These are phyloP conservation scores for Calameuta idolon DNA, from an alignment of 2,888 invertebrate genomes.

Conservation along the genomic window DNA sequence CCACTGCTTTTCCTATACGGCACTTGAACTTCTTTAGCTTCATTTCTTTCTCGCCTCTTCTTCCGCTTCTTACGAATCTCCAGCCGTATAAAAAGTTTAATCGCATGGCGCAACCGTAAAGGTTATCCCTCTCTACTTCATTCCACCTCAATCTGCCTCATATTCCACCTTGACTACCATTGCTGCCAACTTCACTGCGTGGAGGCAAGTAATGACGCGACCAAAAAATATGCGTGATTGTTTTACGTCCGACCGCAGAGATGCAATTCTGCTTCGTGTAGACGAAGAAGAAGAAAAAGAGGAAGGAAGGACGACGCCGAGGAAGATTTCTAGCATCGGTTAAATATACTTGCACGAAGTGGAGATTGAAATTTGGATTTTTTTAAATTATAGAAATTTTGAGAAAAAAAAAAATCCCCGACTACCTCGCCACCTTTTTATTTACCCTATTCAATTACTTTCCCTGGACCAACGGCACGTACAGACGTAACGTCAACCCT, in stretches of 20 bases:
- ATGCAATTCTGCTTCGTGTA: conserved; percentile 37
- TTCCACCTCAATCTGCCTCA: neutral
- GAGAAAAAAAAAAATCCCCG: too few relatives aligned
- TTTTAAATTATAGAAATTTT: too few relatives aligned
- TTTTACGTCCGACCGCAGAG: conserved; percentile 57
- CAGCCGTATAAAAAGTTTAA: conserved; percentile 47
- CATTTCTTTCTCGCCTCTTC: conserved; percentile 23
- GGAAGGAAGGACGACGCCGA: conserved; percentile 31
- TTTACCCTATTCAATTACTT: too few relatives aligned
- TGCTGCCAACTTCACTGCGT: conserved; percentile 8
- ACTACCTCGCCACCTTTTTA: too few relatives aligned
- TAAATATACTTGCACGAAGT: neutral
- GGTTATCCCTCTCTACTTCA: neutral
- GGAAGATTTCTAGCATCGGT: conserved; percentile 20
- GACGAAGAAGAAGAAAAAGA: conserved; percentile 15
- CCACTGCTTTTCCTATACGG: too few relatives aligned
- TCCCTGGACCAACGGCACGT: too few relatives aligned
- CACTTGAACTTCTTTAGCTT: conserved; percentile 10
- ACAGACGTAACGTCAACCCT: neutral
- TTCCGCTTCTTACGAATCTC: conserved; percentile 15
- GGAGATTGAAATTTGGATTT: too few relatives aligned
- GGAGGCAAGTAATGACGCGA: conserved; percentile 43
- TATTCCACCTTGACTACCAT: neutral
- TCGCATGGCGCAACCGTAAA: conserved; percentile 25
- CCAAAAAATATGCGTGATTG: conserved; percentile 50